A percentile compares a stretch with the other conserved stretches of the same genome.
Conservation (phyloP, 2,113 vertebrate species). For the Alces alces region DNA sequence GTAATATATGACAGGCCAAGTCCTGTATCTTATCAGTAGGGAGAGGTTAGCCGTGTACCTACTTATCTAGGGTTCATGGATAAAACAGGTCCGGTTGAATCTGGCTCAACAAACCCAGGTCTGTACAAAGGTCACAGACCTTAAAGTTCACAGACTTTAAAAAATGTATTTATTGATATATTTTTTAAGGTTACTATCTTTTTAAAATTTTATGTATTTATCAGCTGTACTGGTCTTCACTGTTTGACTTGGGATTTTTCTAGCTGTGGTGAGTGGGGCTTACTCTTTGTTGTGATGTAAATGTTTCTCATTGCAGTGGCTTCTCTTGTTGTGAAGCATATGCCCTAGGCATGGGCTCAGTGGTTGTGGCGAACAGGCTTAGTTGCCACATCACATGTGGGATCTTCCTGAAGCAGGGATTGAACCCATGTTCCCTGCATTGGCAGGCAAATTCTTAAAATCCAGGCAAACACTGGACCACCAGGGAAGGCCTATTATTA, state of each 20-base stretch:
- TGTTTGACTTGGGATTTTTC: not conserved
- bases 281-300: not conserved
- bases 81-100: fast-evolving
- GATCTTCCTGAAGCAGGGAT: not conserved
- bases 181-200: not conserved
- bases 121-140: not conserved
- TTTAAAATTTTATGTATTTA: not conserved
- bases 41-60: not conserved
- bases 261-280: not conserved
- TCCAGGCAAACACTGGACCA: not conserved
- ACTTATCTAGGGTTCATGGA: not conserved
- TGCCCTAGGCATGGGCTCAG: not conserved
- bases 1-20: not conserved
- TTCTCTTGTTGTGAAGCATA: not conserved
- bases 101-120: not conserved
- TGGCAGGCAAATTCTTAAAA: not conserved
- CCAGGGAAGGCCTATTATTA: not conserved
- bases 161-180: not conserved
- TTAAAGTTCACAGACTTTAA: not conserved
- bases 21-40: not conserved
- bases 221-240: not conserved
- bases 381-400: not conserved
- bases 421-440: not conserved
- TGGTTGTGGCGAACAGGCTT: not conserved
- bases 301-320: not conserved